A percentile compares a stretch with the other conserved stretches of the same genome.
Evolutionary conservation across 2,113 vertebrate species (phyloP).

Genomic region (Corythaixoides concolor): DNA sequence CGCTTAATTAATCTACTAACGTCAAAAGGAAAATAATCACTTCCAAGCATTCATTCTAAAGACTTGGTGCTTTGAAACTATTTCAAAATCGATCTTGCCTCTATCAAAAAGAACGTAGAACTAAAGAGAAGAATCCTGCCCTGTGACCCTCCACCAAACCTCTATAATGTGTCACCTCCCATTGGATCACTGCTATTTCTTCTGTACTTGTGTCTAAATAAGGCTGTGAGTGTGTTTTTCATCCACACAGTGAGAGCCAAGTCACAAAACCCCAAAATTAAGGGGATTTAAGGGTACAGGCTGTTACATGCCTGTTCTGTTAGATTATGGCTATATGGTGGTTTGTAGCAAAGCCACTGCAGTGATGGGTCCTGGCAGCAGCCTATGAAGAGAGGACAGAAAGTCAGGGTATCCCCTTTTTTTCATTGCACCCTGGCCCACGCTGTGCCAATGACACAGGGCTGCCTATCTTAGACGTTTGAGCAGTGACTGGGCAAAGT

Average conservation of each 20-base stretch:
- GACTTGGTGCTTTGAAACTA: slow-evolving; percentile 8
- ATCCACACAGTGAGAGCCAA: not conserved
- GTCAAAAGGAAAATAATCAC: slow-evolving; percentile 37
- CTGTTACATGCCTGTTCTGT: not conserved
- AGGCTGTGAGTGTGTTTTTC: not conserved
- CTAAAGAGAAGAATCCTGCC: not conserved
- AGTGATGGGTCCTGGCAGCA: not conserved
- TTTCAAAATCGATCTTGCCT: not conserved
- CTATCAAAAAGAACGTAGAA: not conserved
- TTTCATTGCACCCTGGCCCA: not conserved
- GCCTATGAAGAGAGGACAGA: not conserved
- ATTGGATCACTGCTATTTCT: not conserved
- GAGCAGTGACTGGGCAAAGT: not conserved
- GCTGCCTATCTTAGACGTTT: not conserved
- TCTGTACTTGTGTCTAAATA: not conserved
- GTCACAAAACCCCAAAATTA: not conserved
- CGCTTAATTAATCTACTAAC: not conserved
- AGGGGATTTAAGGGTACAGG: not conserved
- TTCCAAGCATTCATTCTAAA: not conserved
- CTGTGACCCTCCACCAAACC: not conserved
- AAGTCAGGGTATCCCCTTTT: not conserved
- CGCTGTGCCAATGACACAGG: not conserved
- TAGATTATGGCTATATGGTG: not conserved
- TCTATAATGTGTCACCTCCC: not conserved
- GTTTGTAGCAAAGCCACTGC: not conserved